Percentiles rank a stretch among this genome's conserved stretches.
Evolutionary conservation across 2,113 vertebrate species (phyloP).

Genomic region (Pelusios castaneus): DNA sequence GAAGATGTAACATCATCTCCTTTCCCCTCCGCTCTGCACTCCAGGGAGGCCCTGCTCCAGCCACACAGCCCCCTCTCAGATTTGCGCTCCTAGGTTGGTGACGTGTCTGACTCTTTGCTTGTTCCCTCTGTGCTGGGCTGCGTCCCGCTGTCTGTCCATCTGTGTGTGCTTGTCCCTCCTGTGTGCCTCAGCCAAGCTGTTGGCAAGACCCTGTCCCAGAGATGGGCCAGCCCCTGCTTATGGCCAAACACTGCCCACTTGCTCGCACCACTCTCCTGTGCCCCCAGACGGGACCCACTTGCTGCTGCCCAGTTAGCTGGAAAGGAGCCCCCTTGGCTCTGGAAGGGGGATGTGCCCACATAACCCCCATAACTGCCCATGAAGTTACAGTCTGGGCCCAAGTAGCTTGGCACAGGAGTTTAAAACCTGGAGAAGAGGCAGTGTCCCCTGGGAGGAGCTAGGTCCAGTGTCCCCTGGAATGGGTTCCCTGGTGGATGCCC

Average conservation of each 20-base stretch:
- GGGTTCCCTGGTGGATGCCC: background rate
- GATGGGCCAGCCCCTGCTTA: background rate
- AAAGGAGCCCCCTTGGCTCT: background rate
- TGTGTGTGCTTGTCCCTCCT: background rate
- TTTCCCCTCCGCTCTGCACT: constrained; percentile 31
- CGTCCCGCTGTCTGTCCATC: background rate
- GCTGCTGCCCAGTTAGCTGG: background rate
- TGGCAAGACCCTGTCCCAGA: background rate
- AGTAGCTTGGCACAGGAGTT: background rate
- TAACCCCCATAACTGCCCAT: background rate
- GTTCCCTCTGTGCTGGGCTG: background rate
- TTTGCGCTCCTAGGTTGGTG: constrained; percentile 63
- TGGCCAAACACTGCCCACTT: fast-evolving
- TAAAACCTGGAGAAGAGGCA: background rate
- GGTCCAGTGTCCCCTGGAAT: background rate
- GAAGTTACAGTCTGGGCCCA: background rate
- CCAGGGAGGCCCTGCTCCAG: constrained; percentile 47
- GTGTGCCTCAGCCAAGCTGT: background rate
- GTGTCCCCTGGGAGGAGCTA: background rate
- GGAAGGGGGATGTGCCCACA: background rate
- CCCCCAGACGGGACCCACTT: fast-evolving
- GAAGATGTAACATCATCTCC: constrained; percentile 30
- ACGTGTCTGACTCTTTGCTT: constrained; percentile 43
- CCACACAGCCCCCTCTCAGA: constrained; percentile 8
- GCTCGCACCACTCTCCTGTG: background rate